phyloP scores from a whole-genome alignment of 1,140 invertebrate species.

The Drosophila nasuta region DNA sequence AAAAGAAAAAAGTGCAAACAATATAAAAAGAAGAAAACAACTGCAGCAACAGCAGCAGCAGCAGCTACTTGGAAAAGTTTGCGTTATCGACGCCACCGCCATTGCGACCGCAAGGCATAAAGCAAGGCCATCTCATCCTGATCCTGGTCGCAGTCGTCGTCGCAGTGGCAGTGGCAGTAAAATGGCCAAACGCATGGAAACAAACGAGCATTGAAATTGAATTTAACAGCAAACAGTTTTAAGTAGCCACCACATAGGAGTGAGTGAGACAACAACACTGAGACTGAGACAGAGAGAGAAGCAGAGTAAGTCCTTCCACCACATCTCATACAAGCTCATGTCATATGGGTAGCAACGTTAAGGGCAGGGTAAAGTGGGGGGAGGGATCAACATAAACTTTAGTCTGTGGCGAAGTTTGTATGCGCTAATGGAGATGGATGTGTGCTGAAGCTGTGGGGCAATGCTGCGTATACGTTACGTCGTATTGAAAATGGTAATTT shows the following conservation, averaged over 20 bases:
- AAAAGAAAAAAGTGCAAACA: neutral
- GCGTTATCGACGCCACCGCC: conserved; percentile 37
- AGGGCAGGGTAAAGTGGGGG: neutral
- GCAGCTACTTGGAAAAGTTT: conserved; percentile 68
- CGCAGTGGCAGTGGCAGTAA: conserved; percentile 41
- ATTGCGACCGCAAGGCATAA: conserved; percentile 71
- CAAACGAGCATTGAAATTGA: conserved; percentile 82
- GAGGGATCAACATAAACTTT: conserved; percentile 27
- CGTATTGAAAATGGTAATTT: conserved; percentile 70
- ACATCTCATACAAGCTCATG: conserved; percentile 31
- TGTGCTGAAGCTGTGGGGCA: conserved; percentile 42
- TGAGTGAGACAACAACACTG: neutral
- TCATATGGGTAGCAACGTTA: neutral
- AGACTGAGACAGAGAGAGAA: neutral
- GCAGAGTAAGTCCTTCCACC: neutral
- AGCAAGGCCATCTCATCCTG: conserved; percentile 45
- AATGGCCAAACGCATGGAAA: conserved; percentile 70
- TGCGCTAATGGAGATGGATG: conserved; percentile 78
- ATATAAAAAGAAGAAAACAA: conserved; percentile 21
- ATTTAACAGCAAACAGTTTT: conserved; percentile 82
- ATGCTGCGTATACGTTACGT: conserved; percentile 63
- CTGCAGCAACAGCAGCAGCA: conserved; percentile 29
- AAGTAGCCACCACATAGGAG: conserved; percentile 55
- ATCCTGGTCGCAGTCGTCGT: conserved; percentile 1
- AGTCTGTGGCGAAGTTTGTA: conserved; percentile 66